These are phyloP conservation scores for Cyclura pinguis DNA, from an alignment of 2,797 vertebrate species.

Conservation along the genomic window DNA sequence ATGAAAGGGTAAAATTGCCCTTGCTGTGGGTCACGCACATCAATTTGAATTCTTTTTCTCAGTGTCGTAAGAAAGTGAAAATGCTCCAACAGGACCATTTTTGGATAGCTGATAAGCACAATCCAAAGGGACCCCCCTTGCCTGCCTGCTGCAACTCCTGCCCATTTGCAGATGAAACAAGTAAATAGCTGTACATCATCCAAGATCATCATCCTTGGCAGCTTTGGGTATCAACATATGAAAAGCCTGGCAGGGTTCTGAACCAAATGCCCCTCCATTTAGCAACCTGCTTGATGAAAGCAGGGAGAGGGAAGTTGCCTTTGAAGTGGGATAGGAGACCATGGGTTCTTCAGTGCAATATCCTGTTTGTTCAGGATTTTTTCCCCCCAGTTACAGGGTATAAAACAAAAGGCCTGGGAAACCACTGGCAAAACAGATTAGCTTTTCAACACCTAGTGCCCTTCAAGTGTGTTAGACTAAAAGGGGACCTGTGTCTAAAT, in stretches of 20 bases:
- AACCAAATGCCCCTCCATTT: constrained; percentile 20
- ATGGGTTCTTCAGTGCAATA: neutral
- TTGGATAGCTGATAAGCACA: constrained; percentile 65
- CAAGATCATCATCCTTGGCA: constrained; percentile 53
- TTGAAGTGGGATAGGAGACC: constrained; percentile 13
- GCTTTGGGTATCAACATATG: constrained; percentile 31
- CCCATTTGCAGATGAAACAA: constrained; percentile 26
- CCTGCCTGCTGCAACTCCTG: constrained; percentile 38
- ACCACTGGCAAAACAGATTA: constrained; percentile 13
- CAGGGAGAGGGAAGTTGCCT: constrained; percentile 38
- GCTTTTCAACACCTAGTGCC: neutral
- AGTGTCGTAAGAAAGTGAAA: constrained; percentile 36
- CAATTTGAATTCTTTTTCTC: constrained; percentile 59
- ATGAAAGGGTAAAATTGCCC: constrained; percentile 63
- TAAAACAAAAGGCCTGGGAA: constrained; percentile 9
- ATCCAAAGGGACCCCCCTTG: constrained; percentile 14
- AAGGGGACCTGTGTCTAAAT: neutral
- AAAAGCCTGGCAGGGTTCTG: constrained; percentile 52
- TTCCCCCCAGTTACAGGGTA: neutral
- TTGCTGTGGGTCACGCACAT: constrained; percentile 49
- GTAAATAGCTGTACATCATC: neutral
- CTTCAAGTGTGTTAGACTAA: neutral
- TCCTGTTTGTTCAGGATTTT: no score
- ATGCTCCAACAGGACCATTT: constrained; percentile 46
- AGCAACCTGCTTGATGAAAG: constrained; percentile 42